Conservation (phyloP, 2,888 invertebrate genomes). For the Chrysina gloriosa region DNA sequence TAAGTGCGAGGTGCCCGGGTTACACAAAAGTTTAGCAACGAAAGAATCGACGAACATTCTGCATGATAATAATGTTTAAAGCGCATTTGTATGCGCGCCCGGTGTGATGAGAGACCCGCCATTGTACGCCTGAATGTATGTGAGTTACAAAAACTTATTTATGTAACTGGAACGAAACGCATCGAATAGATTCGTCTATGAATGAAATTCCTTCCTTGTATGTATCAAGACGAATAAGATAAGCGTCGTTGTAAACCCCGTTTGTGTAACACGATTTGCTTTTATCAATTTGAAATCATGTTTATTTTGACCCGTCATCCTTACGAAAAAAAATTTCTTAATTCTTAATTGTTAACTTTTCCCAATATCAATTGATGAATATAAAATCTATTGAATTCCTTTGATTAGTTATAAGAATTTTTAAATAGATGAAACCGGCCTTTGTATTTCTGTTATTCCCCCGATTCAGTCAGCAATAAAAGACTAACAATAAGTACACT, state of each 20-base stretch:
- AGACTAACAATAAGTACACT: neutral
- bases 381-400: too few species aligned
- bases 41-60: neutral
- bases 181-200: slow-evolving; percentile 8
- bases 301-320: neutral
- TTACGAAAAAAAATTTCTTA: too few species aligned
- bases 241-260: too few species aligned
- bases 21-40: slow-evolving; percentile 25
- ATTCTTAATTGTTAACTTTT: too few species aligned
- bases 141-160: slow-evolving; percentile 27
- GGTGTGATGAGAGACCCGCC: too few species aligned
- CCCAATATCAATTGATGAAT: too few species aligned
- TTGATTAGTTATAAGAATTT: too few species aligned
- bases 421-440: too few species aligned
- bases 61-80: slow-evolving; percentile 4
- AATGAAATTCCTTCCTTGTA: neutral
- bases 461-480: too few species aligned
- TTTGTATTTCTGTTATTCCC: too few species aligned
- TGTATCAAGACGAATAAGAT: too few species aligned
- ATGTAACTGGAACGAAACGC: slow-evolving; percentile 20
- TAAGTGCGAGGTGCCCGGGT: slow-evolving; percentile 5
- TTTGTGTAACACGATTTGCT: neutral
- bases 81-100: slow-evolving; percentile 25
- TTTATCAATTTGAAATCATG: neutral
- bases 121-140: too few species aligned